Base-by-base conservation (phyloP, 2,888 invertebrate species). In the Pogonocherus hispidulus region DNA sequence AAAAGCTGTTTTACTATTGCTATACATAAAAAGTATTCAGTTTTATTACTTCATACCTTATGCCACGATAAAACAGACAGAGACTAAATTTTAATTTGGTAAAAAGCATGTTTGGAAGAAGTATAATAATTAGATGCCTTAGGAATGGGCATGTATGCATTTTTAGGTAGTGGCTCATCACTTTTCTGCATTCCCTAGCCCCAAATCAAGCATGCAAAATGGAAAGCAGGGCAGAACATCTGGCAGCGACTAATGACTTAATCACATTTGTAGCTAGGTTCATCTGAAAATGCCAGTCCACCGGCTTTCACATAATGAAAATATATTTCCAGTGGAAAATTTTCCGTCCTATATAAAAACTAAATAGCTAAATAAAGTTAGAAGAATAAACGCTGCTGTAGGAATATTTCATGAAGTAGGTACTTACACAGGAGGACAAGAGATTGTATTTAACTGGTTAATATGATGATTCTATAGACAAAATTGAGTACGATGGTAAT, bases 201-300 rank as follows among this genome's bases (percentile, higher is more conserved):
- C 16, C 54, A 54, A 54, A 54, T 54, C 54, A 54, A 19, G 54
- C 54, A 35, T 54, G 16, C 54, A 52, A 27, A 27, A 54, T 35
- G 35, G 32, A 14, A n/a, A 35, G 18, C 54, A 19, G 32, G 3
- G 35, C 35, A 27, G 32, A 54, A 18, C 37, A 54, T 54, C 54
- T 54, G 35, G 32, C 54, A 16, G 8, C 35, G 54, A 54, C 54
- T 54, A 54, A 54, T 54, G 32, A 35, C 54, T 54, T 54, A 54
- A 54, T 54, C 54, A 54, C 35, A 54, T 54, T 54, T 54, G 35
- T 23, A 9, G 54, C 54, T 18, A 16, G 27, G 35, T 35, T 19
- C 54, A 54, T 35, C 54, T 54, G 35, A 54, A 54, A 54, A 32
- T 54, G 54, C 22, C 54, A 54, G 54, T 35, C 32, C 9, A 35